Conservation (phyloP, 2,888 invertebrate species). For the Nipponacmea schrenckii region DNA sequence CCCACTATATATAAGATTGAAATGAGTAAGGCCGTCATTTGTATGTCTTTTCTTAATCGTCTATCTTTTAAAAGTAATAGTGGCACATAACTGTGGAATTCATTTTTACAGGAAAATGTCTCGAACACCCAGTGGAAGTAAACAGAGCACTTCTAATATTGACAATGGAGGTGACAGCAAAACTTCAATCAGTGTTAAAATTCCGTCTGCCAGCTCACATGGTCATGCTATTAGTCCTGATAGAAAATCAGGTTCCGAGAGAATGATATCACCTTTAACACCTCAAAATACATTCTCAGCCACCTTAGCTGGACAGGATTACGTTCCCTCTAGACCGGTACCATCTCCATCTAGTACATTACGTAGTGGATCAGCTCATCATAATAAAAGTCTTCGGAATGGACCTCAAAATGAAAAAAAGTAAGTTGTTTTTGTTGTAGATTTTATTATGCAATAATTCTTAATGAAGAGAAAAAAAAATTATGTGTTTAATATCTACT, state of each 20-base stretch:
- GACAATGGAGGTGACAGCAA: constrained; percentile 37
- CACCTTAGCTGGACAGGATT: constrained; percentile 39
- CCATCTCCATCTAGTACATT: constrained; percentile 18
- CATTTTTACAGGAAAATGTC: not conserved
- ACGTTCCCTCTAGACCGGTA: constrained; percentile 33
- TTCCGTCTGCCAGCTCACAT: constrained; percentile 46
- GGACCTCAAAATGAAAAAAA: constrained; percentile 25
- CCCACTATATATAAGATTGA: too few species aligned
- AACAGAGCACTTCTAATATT: not conserved
- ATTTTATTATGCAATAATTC: too few species aligned
- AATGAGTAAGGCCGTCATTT: too few species aligned
- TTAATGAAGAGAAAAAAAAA: too few species aligned
- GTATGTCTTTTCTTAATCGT: too few species aligned
- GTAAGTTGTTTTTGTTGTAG: constrained; percentile 18
- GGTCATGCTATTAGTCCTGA: constrained; percentile 34
- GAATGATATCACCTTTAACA: constrained; percentile 14
- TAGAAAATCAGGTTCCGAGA: constrained; percentile 25
- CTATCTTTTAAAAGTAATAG: too few species aligned
- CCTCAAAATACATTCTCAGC: constrained; percentile 35
- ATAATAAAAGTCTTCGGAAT: constrained; percentile 22
- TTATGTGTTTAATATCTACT: too few species aligned
- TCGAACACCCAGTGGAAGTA: constrained; percentile 5
- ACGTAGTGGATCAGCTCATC: constrained; percentile 10
- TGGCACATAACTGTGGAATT: too few species aligned
- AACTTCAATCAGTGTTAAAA: constrained; percentile 57